Base-by-base conservation (phyloP, 2,888 invertebrate genomes). In the Lissonota sp. region DNA sequence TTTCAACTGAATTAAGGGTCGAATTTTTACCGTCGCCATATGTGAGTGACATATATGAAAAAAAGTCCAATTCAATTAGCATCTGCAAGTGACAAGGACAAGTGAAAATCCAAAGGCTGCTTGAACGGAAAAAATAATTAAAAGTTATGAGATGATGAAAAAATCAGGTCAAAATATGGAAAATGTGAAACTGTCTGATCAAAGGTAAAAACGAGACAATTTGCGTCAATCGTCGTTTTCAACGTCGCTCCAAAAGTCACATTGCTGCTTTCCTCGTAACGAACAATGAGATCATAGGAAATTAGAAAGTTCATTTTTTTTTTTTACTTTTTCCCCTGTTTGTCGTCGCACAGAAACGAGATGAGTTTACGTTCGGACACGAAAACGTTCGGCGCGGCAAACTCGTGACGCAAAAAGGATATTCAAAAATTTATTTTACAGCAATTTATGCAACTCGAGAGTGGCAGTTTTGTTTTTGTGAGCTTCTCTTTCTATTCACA, bases 381-480 rank as follows among this genome's bases (percentile, higher is more conserved):
- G 46, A 77, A n/a, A 77, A 69, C 44, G 46, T 57, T 69, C 14
- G 40, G 10, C 53, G 55, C 62, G 62, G 69, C 39, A 44, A 63
- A 55, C 63, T 55, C 57, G 53, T 39, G 51, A 16, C 10, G 37
- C 26, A 64, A 37, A 0, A 0, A 46, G 12, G 8, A 37, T 6
- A 46, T 39, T 40, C 10, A 44, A 40, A 58, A 49, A 49, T 1
- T 51, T 49, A 66, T 58, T 66, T 66, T 40, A 66, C 40, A 66
- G 57, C 49, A 37, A 64, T 63, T 63, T 63, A 66, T 60, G 64
- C 64, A 57, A 69, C 58, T 76, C 69, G 72, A 72, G 42, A 64
- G 53, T 77, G 80, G 77, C 80, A 77, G 80, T 80, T 80, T 73
- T 42, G 67, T 62, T 74, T 80, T 77, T 60, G 57, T 76, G 72